phyloP scores from a whole-genome alignment of 23 tunicate species.

The Botrylloides violaceus region DNA sequence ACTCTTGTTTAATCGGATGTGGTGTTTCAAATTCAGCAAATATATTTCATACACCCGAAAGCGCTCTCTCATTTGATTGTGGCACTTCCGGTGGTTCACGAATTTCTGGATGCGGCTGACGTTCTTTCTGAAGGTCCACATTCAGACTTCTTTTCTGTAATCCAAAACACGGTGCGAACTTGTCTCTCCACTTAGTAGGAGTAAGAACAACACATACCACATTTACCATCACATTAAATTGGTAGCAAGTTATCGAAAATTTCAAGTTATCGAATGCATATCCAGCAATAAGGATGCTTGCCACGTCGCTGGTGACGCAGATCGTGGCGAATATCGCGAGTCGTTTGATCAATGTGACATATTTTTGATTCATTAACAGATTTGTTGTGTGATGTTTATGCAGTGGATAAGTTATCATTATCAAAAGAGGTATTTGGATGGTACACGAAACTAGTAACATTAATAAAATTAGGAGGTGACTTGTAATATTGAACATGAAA shows the following conservation, averaged over 20 bases:
- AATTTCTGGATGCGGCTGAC: too few relatives aligned
- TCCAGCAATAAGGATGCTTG: too few relatives aligned
- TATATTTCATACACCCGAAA: too few relatives aligned
- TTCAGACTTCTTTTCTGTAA: too few relatives aligned
- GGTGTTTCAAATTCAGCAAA: too few relatives aligned
- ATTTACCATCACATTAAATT: not conserved
- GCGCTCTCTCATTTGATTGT: too few relatives aligned
- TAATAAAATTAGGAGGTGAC: not conserved
- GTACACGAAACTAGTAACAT: not conserved
- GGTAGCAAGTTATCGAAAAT: not conserved
- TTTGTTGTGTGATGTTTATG: not conserved
- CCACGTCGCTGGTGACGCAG: not conserved
- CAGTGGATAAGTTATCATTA: not conserved
- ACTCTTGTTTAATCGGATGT: too few relatives aligned
- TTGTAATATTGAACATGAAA: not conserved
- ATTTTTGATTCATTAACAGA: not conserved
- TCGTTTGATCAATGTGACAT: not conserved
- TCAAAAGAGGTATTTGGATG: not conserved
- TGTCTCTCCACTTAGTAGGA: not conserved
- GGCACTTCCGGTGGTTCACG: too few relatives aligned
- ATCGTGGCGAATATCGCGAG: not conserved
- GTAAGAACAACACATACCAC: not conserved
- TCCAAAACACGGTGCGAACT: not conserved
- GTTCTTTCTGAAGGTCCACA: too few relatives aligned
- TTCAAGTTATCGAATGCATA: not conserved